Base-by-base conservation (phyloP, 2,888 invertebrate species). In the Onthophagus sagittarius region DNA sequence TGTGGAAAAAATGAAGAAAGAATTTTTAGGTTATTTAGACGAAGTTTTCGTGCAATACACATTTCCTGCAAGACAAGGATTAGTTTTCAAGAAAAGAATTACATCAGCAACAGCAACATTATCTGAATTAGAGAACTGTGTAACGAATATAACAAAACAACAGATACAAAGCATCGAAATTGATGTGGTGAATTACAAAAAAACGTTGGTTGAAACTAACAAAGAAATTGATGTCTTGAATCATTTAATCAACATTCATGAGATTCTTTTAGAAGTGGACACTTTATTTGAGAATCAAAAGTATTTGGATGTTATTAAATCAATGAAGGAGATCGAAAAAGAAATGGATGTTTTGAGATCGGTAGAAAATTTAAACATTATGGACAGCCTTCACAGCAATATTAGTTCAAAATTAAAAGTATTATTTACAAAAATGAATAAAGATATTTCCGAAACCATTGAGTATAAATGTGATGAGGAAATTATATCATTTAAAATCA, bases 111-210 rank as follows among this genome's bases (percentile, higher is more conserved):
- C 88, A 0, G 81, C 85, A 5, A 89, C 91, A 75, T 88, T 92
- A 84, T 83, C 86, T 70, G 79, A 82, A 13, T 87, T 92, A 65
- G 86, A 88, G 75, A 83, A 83, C 32, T 88, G 88, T 76, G 89
- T 94, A 75, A 90, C 92, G 79, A 86, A 88, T 70, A 87, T 88
- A 74, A 89, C 90, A 0, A 89, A 89, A 82, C 86, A 87, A 15
- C 89, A 91, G 76, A 85, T 93, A 63, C 84, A 87, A 1, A 87
- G 89, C 73, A 90, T 91, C 0, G 88, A 89, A 71, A 87, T 88
- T 69, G 91, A 90, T 80, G 85, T 93, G 77, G 86, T 90, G 63
- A 85, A 85, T 73, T 85, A 91, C 64, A 86, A 88, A 0, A 81
- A 85, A 11, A 85, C 88, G 53, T 83, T 93, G 64, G 85, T 89